Evolutionary conservation across 1,140 invertebrate genomes (phyloP), one percentile per base, ranked within the genome.

Genomic region (Spodoptera litura): DNA sequence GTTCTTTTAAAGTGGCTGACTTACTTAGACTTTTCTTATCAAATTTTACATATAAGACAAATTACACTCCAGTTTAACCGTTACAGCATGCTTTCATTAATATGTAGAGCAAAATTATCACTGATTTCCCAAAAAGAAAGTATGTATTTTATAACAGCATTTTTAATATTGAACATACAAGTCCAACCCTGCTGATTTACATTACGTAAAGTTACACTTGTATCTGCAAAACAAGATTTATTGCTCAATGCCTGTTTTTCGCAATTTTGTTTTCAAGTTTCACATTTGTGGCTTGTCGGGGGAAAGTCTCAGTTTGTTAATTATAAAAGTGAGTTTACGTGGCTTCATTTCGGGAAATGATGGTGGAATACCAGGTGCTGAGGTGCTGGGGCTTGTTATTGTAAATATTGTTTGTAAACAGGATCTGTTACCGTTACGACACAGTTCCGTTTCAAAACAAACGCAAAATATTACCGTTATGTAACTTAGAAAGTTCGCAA

Each of bases 401-500:
- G 20, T 61, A 59, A 56, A 35, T 61, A 62, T 84, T 75, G 73
- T 75, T 85, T 85, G 79, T 83, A 85, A 85, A 83, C 80, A 83
- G 75, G 78, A 75, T 75, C 68, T 71, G 59, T 82, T 83, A 72
- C 64, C 58, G 83, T 88, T 87, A 87, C 84, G 83, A 85, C 81
- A 86, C 80, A 68, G 20, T 44, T 84, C 81, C 64, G 70, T 81
- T 85, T 85, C 84, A 87, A 89, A 87, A 85, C 82, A 81, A 85
- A 84, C 83, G 79, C 81, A 81, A 84, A 89, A 87, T 85, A 75
- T 59, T 71, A 83, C 35, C 59, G 80, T 89, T 88, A 81, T 74
- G 76, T 85, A 88, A 89, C 70, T 61, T 87, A 87, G 88, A 89
- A 89, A 89, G 87, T 85, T 75, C 5, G 55, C 53, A 20, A 52